These are phyloP conservation scores for Drosophila limbata DNA, from an alignment of 2,888 invertebrate genomes.

Conservation along the genomic window DNA sequence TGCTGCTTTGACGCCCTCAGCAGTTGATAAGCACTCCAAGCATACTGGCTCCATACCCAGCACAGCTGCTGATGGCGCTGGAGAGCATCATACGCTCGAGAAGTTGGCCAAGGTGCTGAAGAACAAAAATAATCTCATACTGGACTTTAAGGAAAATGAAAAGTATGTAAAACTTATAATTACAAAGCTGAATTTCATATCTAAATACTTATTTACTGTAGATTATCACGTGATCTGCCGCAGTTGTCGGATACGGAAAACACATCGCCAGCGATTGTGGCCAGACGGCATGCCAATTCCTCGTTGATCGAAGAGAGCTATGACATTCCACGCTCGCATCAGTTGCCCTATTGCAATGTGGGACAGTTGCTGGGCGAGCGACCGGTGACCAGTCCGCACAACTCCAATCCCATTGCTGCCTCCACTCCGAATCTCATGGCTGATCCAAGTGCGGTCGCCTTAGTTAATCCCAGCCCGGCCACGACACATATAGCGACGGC, in stretches of 20 bases:
- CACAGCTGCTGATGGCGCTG: constrained; percentile 86
- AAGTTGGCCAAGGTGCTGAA: constrained; percentile 87
- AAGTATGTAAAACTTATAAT: constrained; percentile 67
- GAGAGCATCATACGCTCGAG: constrained; percentile 65
- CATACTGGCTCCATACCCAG: constrained; percentile 83
- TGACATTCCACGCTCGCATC: constrained; percentile 90
- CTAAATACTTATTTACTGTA: constrained; percentile 34
- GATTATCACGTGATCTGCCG: constrained; percentile 82
- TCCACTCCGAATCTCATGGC: constrained; percentile 84
- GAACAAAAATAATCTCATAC: constrained; percentile 85
- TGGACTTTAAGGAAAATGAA: constrained; percentile 85
- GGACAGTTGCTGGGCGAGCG: constrained; percentile 80
- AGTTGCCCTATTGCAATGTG: constrained; percentile 85
- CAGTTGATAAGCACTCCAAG: constrained; percentile 35
- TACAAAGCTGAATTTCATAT: not conserved
- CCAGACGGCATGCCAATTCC: constrained; percentile 82
- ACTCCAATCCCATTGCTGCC: constrained; percentile 81
- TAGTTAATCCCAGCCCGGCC: constrained; percentile 22
- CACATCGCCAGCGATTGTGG: constrained; percentile 85
- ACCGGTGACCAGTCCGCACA: constrained; percentile 77
- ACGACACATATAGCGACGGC: constrained; percentile 12
- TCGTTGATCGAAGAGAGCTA: constrained; percentile 87
- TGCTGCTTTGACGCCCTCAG: constrained; percentile 18
- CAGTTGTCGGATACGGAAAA: constrained; percentile 85
- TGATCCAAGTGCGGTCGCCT: constrained; percentile 47